Evolutionary conservation across 2,888 invertebrate species (phyloP), one percentile per base, ranked within the genome.

Genomic region (Ormyrus nitidulus): DNA sequence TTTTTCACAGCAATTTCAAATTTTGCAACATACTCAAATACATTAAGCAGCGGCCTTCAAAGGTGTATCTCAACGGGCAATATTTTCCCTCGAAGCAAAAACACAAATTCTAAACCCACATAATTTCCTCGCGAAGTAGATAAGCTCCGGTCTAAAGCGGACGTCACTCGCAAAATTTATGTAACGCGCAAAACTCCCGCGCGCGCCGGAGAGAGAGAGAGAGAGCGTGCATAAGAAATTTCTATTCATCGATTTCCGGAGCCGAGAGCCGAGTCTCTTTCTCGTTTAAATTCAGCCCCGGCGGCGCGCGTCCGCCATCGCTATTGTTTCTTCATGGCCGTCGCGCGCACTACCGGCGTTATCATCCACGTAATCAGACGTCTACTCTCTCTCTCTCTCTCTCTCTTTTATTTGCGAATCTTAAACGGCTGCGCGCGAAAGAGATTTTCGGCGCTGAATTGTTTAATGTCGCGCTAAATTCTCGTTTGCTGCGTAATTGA

Each of bases 271-370:
- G 56, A 62, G 69, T 19, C 19, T 78, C 71, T 81, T 54, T 73
- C 72, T 59, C 76, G 78, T 79, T 65, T 70, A 66, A 68, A 74
- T 77, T 66, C 59, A 79, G 58, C n/a, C 7, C 62, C 19, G 58
- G 61, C 68, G 76, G 58, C 79, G 72, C 51, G 75, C 76, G 82
- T 83, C 82, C 81, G 83, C 83, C 85, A 84, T 83, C 81, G 76
- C 77, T 58, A 82, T 84, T 84, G 84, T 84, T 82, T 78, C 76
- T 62, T 46, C 69, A 77, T 80, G 80, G 74, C 82, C 79, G 77
- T 54, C 66, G 82, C 61, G 69, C 48, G 56, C 68, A 68, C 61
- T 58, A 44, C 51, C 46, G 19, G 48, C 62, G 46, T 71, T 75
- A 71, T 75, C 74, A 53, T 49, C 71, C 74, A 44, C 58, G 62